Evolutionary conservation across 2,113 vertebrate species (phyloP).

Genomic region (Elgaria multicarinata): DNA sequence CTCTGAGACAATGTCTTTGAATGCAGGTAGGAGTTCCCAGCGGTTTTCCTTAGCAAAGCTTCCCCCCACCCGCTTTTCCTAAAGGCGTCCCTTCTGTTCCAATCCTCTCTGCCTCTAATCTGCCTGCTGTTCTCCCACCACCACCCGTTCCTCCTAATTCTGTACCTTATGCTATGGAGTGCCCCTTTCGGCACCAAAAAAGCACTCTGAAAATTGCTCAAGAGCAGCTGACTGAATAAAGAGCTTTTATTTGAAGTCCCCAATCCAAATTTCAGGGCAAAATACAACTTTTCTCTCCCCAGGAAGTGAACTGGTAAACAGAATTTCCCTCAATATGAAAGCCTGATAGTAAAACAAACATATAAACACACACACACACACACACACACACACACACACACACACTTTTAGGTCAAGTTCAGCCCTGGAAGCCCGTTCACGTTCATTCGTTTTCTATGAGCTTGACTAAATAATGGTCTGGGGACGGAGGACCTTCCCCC

Average conservation of each 20-base stretch:
- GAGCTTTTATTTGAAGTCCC: neutral
- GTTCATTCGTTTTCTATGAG: neutral
- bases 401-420: neutral
- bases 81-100: constrained; percentile 4
- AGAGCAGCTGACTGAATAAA: neutral
- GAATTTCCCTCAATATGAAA: neutral
- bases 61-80: neutral
- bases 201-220: neutral
- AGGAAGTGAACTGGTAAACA: neutral
- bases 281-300: neutral
- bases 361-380: no score
- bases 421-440: neutral
- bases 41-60: neutral
- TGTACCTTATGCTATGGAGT: neutral
- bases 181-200: neutral
- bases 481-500: neutral
- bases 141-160: neutral
- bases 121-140: neutral
- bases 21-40: neutral
- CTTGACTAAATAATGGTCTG: neutral
- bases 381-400: no score
- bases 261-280: neutral
- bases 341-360: neutral
- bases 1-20: neutral
- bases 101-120: neutral